Evolutionary conservation across 2,113 vertebrate genomes (phyloP).

Genomic region (Polypterus bichir): DNA sequence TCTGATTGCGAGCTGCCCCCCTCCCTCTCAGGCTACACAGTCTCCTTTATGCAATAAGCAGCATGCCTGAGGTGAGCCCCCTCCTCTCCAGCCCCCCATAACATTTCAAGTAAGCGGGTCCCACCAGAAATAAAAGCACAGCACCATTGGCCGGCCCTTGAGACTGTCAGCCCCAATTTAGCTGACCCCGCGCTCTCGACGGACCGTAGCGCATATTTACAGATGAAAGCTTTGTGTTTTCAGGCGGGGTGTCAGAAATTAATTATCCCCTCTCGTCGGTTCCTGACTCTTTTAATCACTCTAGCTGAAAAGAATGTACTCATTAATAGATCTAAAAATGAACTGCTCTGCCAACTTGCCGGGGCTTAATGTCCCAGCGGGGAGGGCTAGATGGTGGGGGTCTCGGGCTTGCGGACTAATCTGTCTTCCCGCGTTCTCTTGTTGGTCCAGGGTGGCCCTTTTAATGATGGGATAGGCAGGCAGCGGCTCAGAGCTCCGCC

Average conservation of each 20-base stretch:
- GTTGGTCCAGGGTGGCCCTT: not conserved
- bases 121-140: no score
- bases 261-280: not conserved
- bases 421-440: slow-evolving; percentile 22
- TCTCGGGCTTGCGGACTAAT: slow-evolving; percentile 23
- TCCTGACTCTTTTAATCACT: not conserved
- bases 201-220: not conserved
- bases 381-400: not conserved
- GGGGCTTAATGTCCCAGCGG: slow-evolving; percentile 18
- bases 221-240: not conserved
- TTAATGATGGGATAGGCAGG: slow-evolving; percentile 23
- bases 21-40: no score
- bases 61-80: no score
- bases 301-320: not conserved
- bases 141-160: no score
- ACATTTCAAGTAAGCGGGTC: no score
- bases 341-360: slow-evolving; percentile 15
- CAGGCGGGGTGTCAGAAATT: not conserved
- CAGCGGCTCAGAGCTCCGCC: slow-evolving; percentile 22
- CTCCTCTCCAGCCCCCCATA: no score
- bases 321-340: slow-evolving; percentile 16
- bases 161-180: no score
- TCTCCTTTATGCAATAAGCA: no score
- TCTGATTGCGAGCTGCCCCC: no score
- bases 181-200: no score